Base-by-base conservation (phyloP, 1,140 invertebrate species). In the Monomorium pharaonis region DNA sequence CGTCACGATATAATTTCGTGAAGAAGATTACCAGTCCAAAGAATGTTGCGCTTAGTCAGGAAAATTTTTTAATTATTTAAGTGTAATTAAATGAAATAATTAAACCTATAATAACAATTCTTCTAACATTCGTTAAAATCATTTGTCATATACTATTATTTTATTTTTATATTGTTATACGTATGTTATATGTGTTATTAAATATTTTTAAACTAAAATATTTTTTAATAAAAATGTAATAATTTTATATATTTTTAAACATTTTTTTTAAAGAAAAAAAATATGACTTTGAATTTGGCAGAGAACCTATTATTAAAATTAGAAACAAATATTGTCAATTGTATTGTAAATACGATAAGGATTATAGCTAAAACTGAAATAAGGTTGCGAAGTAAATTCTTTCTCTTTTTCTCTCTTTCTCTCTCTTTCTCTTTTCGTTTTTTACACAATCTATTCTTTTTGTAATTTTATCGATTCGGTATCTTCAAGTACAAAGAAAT, bases 401-500 rank as follows among this genome's bases (percentile, higher is more conserved):
- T 14, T 44, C 56, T 60, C 33, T 42, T n/a, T 21, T 33, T 21
- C 5, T 65, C 33, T 5, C 7, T 37, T 2, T 37, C 4, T 37
- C 37, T 69, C 62, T 54, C 21, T 44, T 24, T 60, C 33, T 42
- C 33, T 21, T 33, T 21, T 14, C 42, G 18, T 42, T 6, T 14
- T 12, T 44, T 16, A 4, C 10, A 18, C 62, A 10, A 2, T 69
- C 62, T 58, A 47, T 47, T 2, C 18, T 74, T 83, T 47, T 60
- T 27, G 58, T 60, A 83, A 83, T 74, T 42, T 44, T 44, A 69
- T 74, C 49, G 54, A 83, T 83, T 74, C 16, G 24, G 14, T 47
- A 83, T 83, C 37, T 83, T 42, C 51, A 42, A 30, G 49, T 67
- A 83, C 67, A 74, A 74, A 83, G 78, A 58, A 58, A 83, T 74